Base-by-base conservation (phyloP, 2,113 vertebrate species). In the Amblyopsis rosae region DNA sequence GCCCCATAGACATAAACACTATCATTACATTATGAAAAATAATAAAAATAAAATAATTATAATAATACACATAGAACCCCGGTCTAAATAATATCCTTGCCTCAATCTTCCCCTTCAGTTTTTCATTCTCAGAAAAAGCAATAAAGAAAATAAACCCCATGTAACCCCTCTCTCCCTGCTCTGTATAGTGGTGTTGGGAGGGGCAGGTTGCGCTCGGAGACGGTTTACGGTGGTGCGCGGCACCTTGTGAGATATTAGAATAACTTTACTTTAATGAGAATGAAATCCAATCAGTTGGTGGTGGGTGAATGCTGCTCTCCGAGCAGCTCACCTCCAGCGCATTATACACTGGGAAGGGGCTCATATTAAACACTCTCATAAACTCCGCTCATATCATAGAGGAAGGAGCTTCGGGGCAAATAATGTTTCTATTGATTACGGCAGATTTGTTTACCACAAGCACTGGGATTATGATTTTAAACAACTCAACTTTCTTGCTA, bases 11-110 rank as follows among this genome's bases (percentile, higher is more conserved):
- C 69, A 41, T 64, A 68, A 26, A 26, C 26, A 26, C 69, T 53
- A 72, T 80, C 76, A 72, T 71, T 76, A 75, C 50, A 76, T 69
- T 76, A 72, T 47, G 59, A 62, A 3, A 58, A 58, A 32, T n/a
- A 32, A 57, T 19, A 26, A 26, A 26, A 26, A 26, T 26, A 26
- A 12, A 58, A 58, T 12, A 33, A 58, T 15, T 53, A 53, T 53
- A 53, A 16, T 12, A n/a, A 19, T 15, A 61, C 51, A 60, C 59
- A 75, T 35, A 19, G 56, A 45, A 10, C 32, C 67, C 41, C 12
- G 15, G 59, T 17, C 35, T n/a, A 51, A n/a, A 51, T 5, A 26
- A 41, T 65, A 32, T 45, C 13, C 17, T 65, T 35, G 6, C 33
- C 12, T 16, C 62, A 12, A 11, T 19, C 17, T 50, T 32, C 3